Base-by-base conservation (phyloP, 1,140 invertebrate species). In the Papilio aristodemus region DNA sequence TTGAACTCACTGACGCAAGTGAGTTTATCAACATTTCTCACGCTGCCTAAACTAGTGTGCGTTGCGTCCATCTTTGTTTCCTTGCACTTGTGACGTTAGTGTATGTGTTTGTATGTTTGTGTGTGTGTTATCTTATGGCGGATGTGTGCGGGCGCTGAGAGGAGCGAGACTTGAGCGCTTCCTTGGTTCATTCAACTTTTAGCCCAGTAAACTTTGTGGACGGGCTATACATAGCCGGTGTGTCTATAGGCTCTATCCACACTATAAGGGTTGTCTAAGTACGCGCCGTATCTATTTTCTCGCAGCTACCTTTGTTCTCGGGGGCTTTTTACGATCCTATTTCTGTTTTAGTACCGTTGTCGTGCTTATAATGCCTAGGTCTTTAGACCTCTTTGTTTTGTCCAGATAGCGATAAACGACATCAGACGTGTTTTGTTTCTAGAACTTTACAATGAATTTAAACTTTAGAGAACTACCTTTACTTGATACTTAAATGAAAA, bases 21-120 rank as follows among this genome's bases (percentile, higher is more conserved):
- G 86, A 89, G 46, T 54, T 89, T 90, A 90, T 90, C 86, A 90
- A 86, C 85, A 88, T 88, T 90, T 90, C 88, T 90, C 88, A 89
- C 86, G 88, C 83, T 90, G 84, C 67, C 78, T 80, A 74, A 67
- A 75, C 73, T 78, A 73, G 86, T 88, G 83, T 88, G 87, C 73
- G 84, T 84, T 70, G 71, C 59, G 72, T 80, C 73, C 76, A 80
- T 77, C 77, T 78, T 84, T 79, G 80, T 79, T 78, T 71, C 64
- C 38, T 69, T 72, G 67, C 46, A 64, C 60, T 71, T 68, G 70
- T 73, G 68, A 64, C 50, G 62, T 67, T 63, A 59, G n/a, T 78
- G 77, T 78, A 43, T 54, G 57, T 67, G 54, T 59, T 13, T 78
- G 79, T 79, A 72, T 85, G 81, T 59, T 14, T 78, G 79, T 79